Evolutionary conservation across 2,113 vertebrate genomes (phyloP).

Genomic region (Poecile atricapillus): DNA sequence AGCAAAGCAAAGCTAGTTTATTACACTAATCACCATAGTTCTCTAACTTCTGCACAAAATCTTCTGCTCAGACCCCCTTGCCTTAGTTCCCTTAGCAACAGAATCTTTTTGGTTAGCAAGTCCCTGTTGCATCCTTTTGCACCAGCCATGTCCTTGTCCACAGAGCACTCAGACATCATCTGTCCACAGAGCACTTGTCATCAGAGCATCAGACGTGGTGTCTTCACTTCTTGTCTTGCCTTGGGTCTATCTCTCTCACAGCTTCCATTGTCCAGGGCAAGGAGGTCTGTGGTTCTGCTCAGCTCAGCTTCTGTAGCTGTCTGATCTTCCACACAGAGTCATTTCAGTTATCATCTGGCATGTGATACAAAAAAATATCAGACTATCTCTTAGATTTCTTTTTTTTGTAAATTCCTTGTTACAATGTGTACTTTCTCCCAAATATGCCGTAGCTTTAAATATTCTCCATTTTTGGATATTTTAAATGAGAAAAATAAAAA

Average conservation of each 20-base stretch:
- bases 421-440: not conserved
- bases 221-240: not conserved
- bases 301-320: not conserved
- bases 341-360: not conserved
- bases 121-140: rapidly evolving
- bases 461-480: not conserved
- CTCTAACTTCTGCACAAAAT: not conserved
- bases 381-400: not conserved
- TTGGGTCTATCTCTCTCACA: not conserved
- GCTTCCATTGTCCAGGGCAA: not conserved
- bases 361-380: not conserved
- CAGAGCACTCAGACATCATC: too few relatives aligned
- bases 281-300: not conserved
- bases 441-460: not conserved
- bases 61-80: not conserved
- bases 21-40: not conserved
- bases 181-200: too few relatives aligned
- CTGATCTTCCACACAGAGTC: not conserved
- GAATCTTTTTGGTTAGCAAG: too few relatives aligned
- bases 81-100: not conserved
- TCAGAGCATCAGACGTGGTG: not conserved
- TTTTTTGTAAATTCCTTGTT: not conserved
- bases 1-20: not conserved
- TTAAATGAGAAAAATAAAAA: not conserved
- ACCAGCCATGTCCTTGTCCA: rapidly evolving